Percentiles rank a stretch among this genome's conserved stretches.
phyloP scores from a whole-genome alignment of 2,113 vertebrate genomes.

The Ceyx melanurus region DNA sequence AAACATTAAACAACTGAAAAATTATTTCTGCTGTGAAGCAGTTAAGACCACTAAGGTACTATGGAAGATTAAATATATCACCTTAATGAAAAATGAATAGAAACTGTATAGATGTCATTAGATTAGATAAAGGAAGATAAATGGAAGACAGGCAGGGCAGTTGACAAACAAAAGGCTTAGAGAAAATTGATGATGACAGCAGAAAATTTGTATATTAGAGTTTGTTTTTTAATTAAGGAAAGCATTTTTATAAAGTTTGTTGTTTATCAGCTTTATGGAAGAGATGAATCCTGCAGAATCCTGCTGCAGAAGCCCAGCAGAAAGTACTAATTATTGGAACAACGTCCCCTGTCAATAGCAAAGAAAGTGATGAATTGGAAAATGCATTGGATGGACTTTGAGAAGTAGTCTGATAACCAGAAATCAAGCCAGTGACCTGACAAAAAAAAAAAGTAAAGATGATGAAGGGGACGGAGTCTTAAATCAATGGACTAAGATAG shows the following conservation, averaged over 20 bases:
- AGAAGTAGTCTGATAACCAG: background rate
- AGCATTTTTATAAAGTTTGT: constrained; percentile 24
- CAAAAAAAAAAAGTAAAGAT: background rate
- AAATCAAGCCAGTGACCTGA: background rate
- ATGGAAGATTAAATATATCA: constrained; percentile 13
- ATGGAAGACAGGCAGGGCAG: background rate
- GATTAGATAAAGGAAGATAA: constrained; percentile 54
- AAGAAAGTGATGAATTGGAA: constrained; percentile 2
- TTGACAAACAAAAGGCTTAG: constrained; percentile 10
- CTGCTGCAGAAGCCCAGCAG: background rate
- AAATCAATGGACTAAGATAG: background rate
- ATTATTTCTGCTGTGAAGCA: background rate
- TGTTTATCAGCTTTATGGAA: constrained; percentile 16
- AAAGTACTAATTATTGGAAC: constrained; percentile 19
- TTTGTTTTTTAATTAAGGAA: constrained; percentile 41
- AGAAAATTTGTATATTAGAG: background rate
- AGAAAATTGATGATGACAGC: constrained; percentile 26
- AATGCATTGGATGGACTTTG: constrained; percentile 7
- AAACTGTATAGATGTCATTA: constrained; percentile 26
- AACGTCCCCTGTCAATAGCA: constrained; percentile 10
- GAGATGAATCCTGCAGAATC: constrained; percentile 15
- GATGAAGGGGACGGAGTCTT: background rate
- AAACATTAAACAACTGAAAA: constrained; percentile 17
- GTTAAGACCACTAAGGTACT: background rate
- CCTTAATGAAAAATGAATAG: constrained; percentile 17